These are phyloP conservation scores for Adrianichthys oophorus DNA, from an alignment of 2,797 vertebrate species.

Conservation along the genomic window DNA sequence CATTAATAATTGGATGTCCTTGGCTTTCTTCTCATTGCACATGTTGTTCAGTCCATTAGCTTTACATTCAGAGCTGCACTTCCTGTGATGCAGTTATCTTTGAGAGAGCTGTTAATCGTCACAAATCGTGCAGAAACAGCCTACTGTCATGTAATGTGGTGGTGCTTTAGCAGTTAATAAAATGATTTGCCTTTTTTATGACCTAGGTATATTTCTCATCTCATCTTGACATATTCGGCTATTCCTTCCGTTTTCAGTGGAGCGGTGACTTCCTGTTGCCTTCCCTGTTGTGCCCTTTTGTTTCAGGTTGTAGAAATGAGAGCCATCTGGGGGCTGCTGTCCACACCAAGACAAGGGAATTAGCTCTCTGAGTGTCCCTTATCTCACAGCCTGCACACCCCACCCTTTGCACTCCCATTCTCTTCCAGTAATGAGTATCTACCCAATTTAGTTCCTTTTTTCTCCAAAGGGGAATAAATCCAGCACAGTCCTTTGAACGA, in stretches of 20 bases:
- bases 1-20: constrained; percentile 46
- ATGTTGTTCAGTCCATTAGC: constrained; percentile 40
- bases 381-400: constrained; percentile 76
- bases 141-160: constrained; percentile 15
- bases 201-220: constrained; percentile 58
- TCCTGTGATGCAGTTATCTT: constrained; percentile 45
- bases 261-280: constrained; percentile 14
- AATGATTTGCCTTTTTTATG: constrained; percentile 47
- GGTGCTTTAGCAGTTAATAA: constrained; percentile 40
- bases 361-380: constrained; percentile 78
- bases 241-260: not conserved
- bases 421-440: constrained; percentile 80
- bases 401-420: constrained; percentile 73
- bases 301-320: constrained; percentile 75
- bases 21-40: constrained; percentile 24
- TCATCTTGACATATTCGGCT: constrained; percentile 46
- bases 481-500: constrained; percentile 67
- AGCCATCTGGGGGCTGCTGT: constrained; percentile 69
- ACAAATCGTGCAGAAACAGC: constrained; percentile 59
- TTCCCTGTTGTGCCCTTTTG: constrained; percentile 55
- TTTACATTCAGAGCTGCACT: constrained; percentile 52
- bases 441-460: constrained; percentile 78
- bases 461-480: constrained; percentile 75
- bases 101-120: constrained; percentile 57
- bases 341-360: constrained; percentile 78